These are phyloP conservation scores for Orthonyx spaldingii DNA, from an alignment of 2,113 vertebrate species.

Conservation along the genomic window DNA sequence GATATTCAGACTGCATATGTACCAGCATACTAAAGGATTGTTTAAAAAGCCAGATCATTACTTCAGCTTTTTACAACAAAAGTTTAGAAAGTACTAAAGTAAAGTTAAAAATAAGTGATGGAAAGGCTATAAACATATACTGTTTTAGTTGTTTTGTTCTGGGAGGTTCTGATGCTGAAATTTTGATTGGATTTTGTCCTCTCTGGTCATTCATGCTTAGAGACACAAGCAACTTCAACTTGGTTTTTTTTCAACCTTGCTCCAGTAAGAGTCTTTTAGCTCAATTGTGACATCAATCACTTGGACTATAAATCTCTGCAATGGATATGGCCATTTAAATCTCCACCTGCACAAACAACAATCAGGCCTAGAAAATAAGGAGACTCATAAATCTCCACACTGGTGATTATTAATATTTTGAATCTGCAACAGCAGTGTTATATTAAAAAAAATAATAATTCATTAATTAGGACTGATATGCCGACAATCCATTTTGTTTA, in stretches of 20 bases:
- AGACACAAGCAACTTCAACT: slow-evolving; percentile 67
- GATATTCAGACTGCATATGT: background rate
- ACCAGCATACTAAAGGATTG: background rate
- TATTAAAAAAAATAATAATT: background rate
- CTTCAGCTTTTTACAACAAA: background rate
- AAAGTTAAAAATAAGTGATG: background rate
- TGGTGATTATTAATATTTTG: slow-evolving; percentile 71
- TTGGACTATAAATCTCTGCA: slow-evolving; percentile 73
- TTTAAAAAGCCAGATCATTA: background rate
- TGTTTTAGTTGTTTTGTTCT: background rate
- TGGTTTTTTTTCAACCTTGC: slow-evolving; percentile 65
- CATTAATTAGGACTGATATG: slow-evolving; percentile 67
- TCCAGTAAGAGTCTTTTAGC: slow-evolving; percentile 58
- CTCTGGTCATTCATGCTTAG: slow-evolving; percentile 28
- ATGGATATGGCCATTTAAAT: slow-evolving; percentile 73
- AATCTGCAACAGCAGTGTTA: slow-evolving; percentile 44
- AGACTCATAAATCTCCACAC: slow-evolving; percentile 73
- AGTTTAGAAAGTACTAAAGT: background rate
- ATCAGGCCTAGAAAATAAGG: slow-evolving; percentile 67
- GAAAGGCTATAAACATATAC: background rate
- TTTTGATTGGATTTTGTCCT: background rate
- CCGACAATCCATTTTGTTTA: slow-evolving; percentile 73
- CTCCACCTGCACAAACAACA: slow-evolving; percentile 82
- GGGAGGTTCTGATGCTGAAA: background rate
- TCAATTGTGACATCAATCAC: slow-evolving; percentile 75